Conservation (phyloP, 2,797 vertebrate species). For the Schizothorax lantsangensis region DNA sequence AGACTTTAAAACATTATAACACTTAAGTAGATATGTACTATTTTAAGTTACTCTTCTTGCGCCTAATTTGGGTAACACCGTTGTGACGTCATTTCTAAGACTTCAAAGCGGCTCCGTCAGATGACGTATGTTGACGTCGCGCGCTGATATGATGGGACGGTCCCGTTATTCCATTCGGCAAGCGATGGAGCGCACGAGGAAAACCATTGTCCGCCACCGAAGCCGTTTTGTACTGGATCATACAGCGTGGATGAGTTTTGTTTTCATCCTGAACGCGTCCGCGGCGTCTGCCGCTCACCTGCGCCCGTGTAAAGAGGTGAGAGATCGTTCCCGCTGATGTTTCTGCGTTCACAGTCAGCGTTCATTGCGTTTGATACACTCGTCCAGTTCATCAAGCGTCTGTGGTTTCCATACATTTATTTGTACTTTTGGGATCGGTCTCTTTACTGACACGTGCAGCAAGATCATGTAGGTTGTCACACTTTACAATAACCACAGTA, state of each 20-base stretch:
- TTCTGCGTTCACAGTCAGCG: not conserved
- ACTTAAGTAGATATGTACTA: not conserved
- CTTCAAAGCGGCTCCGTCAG: slow-evolving; percentile 15
- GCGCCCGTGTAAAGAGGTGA: slow-evolving; percentile 79
- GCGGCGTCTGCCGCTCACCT: slow-evolving; percentile 62
- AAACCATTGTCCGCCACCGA: slow-evolving; percentile 8
- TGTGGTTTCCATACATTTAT: not conserved
- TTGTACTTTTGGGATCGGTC: not conserved
- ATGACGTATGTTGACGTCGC: slow-evolving; percentile 1
- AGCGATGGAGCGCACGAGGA: slow-evolving; percentile 39
- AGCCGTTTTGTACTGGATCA: slow-evolving; percentile 32
- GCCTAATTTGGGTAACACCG: not conserved
- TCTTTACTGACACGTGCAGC: not conserved
- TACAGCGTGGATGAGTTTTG: slow-evolving; percentile 51
- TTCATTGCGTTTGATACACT: not conserved
- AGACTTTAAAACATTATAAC: not conserved
- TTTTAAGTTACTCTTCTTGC: not conserved
- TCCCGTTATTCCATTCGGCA: not conserved
- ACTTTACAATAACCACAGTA: not conserved
- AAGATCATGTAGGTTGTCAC: not conserved
- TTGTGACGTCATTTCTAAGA: slow-evolving; percentile 12
- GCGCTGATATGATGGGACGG: slow-evolving; percentile 24
- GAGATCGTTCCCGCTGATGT: slow-evolving; percentile 33
- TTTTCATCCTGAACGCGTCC: slow-evolving; percentile 69
- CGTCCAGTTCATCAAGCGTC: not conserved